Evolutionary conservation across 1,140 invertebrate species (phyloP), one percentile per base, ranked within the genome.

Genomic region (Aphidius gifuensis): DNA sequence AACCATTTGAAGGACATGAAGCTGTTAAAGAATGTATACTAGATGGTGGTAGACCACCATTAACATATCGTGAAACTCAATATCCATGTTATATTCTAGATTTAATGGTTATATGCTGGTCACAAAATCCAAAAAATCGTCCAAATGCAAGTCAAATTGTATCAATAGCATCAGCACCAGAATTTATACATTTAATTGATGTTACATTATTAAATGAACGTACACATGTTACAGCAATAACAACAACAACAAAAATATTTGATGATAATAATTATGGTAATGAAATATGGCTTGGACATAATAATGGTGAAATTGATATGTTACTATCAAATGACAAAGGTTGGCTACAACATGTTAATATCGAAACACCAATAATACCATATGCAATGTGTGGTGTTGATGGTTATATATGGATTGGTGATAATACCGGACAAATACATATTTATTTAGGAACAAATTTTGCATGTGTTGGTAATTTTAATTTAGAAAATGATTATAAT

Each of bases 21-120:
- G 92, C 94, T 11, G 93, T 98, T 4, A 98, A 97, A 74, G 95
- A 98, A 70, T 93, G 93, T 68, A 93, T 99, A 40, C 80, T 99
- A 40, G 96, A 98, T 78, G 97, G 96, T 48, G 93, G 91, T 40
- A 81, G 96, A 59, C 97, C 97, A 0, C 86, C 91, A 0, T 77
- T 99, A 1, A 90, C 94, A 1, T 89, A 90, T 44, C 85, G 92
- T 71, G 90, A 92, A 72, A 88, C 89, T 2, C 81, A 90, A 60
- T 94, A 94, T 82, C 96, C 96, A 0, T 90, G 90, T 65, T 93
- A 94, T 74, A 88, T 96, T 68, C 80, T 99, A 58, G 96, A 98
- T 81, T 81, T 97, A 11, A 98, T 99, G 95, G 92, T 94, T 0
- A 84, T 94, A 3, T 98, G 95, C 73, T 99, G 97, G 97, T 87